These are phyloP conservation scores for Poecilia picta DNA, from an alignment of 2,797 vertebrate genomes.

Conservation along the genomic window DNA sequence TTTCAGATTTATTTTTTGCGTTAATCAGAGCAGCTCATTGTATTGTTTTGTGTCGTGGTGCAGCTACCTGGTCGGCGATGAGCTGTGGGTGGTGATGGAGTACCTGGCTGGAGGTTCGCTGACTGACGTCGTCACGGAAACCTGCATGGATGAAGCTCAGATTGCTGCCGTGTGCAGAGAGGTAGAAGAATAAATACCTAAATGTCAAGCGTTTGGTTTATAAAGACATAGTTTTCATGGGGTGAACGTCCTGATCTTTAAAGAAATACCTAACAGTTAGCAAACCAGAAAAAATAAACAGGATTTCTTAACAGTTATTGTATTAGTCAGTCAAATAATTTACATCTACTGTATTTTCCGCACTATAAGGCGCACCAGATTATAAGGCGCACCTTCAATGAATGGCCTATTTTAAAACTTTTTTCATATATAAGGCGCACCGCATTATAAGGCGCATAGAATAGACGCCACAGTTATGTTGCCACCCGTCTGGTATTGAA, in stretches of 20 bases:
- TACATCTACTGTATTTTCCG: no score
- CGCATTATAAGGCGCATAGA: no score
- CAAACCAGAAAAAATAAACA: no score
- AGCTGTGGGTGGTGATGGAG: slow-evolving; percentile 99
- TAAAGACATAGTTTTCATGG: neutral
- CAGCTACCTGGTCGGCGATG: slow-evolving; percentile 96
- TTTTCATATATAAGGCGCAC: no score
- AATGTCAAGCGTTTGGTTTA: neutral
- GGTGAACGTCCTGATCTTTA: neutral
- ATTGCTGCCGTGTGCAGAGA: slow-evolving; percentile 96
- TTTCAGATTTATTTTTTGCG: neutral
- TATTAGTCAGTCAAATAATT: neutral
- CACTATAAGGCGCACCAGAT: no score
- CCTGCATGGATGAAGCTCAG: slow-evolving; percentile 97
- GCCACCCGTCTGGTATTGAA: no score
- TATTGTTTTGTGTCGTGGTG: neutral
- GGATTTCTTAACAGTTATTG: neutral
- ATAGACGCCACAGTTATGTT: no score
- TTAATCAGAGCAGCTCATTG: neutral
- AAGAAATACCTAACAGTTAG: no score
- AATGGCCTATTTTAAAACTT: no score
- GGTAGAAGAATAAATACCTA: slow-evolving; percentile 68
- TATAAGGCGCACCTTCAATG: no score
- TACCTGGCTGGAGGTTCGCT: slow-evolving; percentile 96
- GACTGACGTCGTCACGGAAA: slow-evolving; percentile 95